Conservation (phyloP, 2,888 invertebrate species). For the Syrista parreyssii region DNA sequence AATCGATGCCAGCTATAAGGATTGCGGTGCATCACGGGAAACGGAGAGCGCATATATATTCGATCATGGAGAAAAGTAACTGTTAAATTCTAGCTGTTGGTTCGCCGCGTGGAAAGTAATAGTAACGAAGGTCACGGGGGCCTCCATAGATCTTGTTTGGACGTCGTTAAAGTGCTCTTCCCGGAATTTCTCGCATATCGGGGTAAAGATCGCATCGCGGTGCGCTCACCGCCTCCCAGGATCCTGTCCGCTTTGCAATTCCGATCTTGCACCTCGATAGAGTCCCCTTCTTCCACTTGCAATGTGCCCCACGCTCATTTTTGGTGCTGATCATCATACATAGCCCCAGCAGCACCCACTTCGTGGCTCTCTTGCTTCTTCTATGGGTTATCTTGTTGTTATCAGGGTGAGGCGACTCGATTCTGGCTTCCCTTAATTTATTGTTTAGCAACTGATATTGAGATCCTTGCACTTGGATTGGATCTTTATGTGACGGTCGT, state of each 20-base stretch:
- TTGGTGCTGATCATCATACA: background rate
- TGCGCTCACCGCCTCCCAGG: conserved; percentile 44
- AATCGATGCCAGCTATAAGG: background rate
- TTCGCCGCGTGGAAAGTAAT: conserved; percentile 33
- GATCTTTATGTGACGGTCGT: background rate
- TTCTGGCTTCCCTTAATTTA: background rate
- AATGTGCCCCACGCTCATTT: conserved; percentile 32
- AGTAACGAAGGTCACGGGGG: conserved; percentile 56
- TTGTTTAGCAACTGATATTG: background rate
- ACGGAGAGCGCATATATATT: background rate
- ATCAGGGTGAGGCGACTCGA: background rate
- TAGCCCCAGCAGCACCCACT: background rate
- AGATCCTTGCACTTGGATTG: background rate
- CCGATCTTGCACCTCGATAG: conserved; percentile 64
- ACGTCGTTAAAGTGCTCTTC: conserved; percentile 64
- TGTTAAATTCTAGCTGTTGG: background rate
- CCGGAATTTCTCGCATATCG: conserved; percentile 61
- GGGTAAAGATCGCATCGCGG: conserved; percentile 55
- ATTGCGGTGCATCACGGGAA: background rate
- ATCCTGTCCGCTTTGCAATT: conserved; percentile 63
- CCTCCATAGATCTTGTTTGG: conserved; percentile 62
- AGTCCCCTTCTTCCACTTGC: conserved; percentile 43
- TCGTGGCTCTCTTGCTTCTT: background rate
- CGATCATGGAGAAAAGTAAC: background rate
- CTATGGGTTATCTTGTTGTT: background rate